These are phyloP conservation scores for Sphaerodactylus townsendi DNA, from an alignment of 2,113 vertebrate species.

Conservation along the genomic window DNA sequence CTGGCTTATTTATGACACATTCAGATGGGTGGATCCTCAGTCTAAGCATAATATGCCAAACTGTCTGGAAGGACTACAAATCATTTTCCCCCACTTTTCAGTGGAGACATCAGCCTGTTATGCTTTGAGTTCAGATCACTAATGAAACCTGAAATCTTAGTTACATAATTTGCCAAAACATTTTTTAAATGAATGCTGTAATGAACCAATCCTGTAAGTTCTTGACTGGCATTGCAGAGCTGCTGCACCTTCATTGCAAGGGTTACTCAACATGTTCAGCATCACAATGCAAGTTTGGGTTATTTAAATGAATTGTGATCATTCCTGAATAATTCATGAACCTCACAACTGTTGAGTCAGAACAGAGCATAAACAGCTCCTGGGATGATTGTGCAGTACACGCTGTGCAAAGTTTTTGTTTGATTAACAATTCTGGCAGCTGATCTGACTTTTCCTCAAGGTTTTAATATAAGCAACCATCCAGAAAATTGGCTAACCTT, in stretches of 20 bases:
- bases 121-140: background rate
- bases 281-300: background rate
- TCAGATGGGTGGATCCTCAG: too few relatives aligned
- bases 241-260: background rate
- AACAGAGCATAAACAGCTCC: background rate
- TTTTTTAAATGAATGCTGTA: background rate
- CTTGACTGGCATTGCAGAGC: background rate
- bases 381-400: background rate
- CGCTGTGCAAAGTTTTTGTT: conserved; percentile 9
- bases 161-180: background rate
- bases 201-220: background rate
- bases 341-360: background rate
- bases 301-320: background rate
- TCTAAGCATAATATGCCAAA: background rate
- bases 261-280: background rate
- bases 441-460: conserved; percentile 6
- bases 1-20: background rate
- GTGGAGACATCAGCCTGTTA: background rate
- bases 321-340: background rate
- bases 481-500: conserved; percentile 24
- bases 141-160: background rate
- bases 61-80: background rate
- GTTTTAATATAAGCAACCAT: conserved; percentile 21
- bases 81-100: background rate
- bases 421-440: conserved; percentile 10